Evolutionary conservation across 2,888 invertebrate species (phyloP).

Genomic region (Drosophila lutescens): DNA sequence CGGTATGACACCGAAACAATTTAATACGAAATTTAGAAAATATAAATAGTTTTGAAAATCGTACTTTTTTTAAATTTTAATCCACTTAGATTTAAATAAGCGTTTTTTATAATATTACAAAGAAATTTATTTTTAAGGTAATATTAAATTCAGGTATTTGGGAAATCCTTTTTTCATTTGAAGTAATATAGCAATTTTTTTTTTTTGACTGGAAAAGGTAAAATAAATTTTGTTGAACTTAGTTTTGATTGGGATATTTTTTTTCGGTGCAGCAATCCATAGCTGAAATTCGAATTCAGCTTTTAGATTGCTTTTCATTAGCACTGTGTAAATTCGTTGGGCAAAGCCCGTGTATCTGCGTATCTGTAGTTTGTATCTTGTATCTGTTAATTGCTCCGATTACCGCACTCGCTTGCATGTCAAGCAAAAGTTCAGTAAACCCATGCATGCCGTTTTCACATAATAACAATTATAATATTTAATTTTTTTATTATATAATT

Average conservation of each 20-base stretch:
- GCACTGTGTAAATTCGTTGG: slow-evolving; percentile 55
- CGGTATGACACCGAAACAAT: not conserved
- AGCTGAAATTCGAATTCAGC: slow-evolving; percentile 13
- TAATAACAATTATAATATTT: slow-evolving; percentile 15
- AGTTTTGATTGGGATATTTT: not conserved
- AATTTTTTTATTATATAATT: slow-evolving; percentile 27
- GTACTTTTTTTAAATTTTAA: no score
- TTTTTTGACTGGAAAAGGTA: not conserved
- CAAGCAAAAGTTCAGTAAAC: slow-evolving; percentile 62
- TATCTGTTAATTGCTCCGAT: slow-evolving; percentile 63
- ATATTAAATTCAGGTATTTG: no score
- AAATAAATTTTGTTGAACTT: not conserved
- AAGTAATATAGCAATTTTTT: no score
- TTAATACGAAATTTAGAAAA: not conserved
- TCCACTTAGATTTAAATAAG: no score
- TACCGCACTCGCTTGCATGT: slow-evolving; percentile 45
- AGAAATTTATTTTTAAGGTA: no score
- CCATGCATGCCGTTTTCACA: slow-evolving; percentile 13
- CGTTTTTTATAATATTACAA: no score
- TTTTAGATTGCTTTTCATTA: slow-evolving; percentile 57
- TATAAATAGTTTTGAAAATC: no score
- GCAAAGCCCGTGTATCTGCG: slow-evolving; percentile 30
- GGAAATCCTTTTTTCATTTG: no score
- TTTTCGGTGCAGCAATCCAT: not conserved
- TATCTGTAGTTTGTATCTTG: slow-evolving; percentile 28